These are phyloP conservation scores for Phyllopteryx taeniolatus DNA, from an alignment of 2,113 vertebrate species.

Conservation along the genomic window DNA sequence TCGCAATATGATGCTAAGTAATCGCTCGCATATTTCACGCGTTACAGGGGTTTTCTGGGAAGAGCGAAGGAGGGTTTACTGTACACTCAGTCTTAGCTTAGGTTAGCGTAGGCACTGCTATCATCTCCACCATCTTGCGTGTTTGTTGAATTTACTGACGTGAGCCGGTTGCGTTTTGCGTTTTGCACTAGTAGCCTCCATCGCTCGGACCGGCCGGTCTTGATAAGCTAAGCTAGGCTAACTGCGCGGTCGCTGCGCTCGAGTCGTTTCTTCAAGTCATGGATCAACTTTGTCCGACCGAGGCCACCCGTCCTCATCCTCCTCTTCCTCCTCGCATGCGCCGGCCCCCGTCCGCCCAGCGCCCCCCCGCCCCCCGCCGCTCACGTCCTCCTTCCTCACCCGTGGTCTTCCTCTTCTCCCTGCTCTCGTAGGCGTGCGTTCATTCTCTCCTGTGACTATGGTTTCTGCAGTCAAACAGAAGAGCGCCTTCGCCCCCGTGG, in stretches of 20 bases:
- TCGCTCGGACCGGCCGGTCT: too few species aligned
- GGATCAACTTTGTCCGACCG: constrained; percentile 77
- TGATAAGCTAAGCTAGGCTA: too few species aligned
- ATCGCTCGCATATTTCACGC: too few species aligned
- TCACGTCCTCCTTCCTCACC: constrained; percentile 66
- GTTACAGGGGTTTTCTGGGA: too few species aligned
- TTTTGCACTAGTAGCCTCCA: too few species aligned
- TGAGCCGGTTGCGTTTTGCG: too few species aligned
- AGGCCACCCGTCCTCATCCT: constrained; percentile 32
- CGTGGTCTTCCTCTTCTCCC: constrained; percentile 55
- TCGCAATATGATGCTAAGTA: too few species aligned
- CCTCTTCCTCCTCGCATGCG: constrained; percentile 19
- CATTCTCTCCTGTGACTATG: constrained; percentile 92
- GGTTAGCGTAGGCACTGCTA: too few species aligned
- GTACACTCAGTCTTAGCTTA: too few species aligned
- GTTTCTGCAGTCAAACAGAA: constrained; percentile 98
- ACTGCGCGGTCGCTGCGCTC: constrained; percentile 19
- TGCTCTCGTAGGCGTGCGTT: constrained; percentile 80
- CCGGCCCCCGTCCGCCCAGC: constrained; percentile 18
- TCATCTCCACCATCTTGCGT: too few species aligned
- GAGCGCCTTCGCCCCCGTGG: constrained; percentile 95
- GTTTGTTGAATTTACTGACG: too few species aligned
- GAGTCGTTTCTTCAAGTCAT: constrained; percentile 63
- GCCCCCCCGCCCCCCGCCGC: constrained; percentile 25
- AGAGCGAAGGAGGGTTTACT: too few species aligned